Percentiles rank a stretch among this genome's conserved stretches.
These are phyloP conservation scores for Gavialis gangeticus DNA, from an alignment of 2,113 vertebrate species.

Conservation along the genomic window DNA sequence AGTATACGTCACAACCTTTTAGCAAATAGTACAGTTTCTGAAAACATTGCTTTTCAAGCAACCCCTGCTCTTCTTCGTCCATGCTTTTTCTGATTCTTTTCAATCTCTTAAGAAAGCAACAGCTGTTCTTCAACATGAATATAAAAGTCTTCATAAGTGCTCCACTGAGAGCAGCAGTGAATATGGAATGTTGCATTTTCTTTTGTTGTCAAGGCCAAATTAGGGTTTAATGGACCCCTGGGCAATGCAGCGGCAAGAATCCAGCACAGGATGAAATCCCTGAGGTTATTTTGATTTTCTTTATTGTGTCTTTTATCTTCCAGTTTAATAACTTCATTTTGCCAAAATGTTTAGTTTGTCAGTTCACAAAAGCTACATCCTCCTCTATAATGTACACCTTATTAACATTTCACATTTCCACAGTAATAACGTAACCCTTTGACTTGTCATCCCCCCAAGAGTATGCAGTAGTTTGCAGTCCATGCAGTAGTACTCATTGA, in stretches of 20 bases:
- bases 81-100: slow-evolving; percentile 11
- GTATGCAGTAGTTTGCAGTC: neutral
- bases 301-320: slow-evolving; percentile 41
- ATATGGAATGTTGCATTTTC: neutral
- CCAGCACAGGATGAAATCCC: slow-evolving; percentile 41
- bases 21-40: neutral
- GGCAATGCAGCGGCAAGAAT: slow-evolving; percentile 43
- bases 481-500: slow-evolving; percentile 12
- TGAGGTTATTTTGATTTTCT: slow-evolving; percentile 22
- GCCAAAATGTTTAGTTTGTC: slow-evolving; percentile 32
- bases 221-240: slow-evolving; percentile 23
- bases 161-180: slow-evolving; percentile 24
- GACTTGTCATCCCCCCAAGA: slow-evolving; percentile 43
- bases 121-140: slow-evolving; percentile 21
- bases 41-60: neutral
- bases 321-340: slow-evolving; percentile 1
- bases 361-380: slow-evolving; percentile 15
- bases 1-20: neutral
- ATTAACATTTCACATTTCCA: slow-evolving; percentile 62
- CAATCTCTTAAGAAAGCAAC: slow-evolving; percentile 4
- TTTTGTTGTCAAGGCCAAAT: slow-evolving; percentile 19
- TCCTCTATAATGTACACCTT: slow-evolving; percentile 53
- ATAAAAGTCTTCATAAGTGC: neutral
- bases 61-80: slow-evolving; percentile 5
- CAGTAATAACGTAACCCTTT: slow-evolving; percentile 55